Percentiles rank a stretch among this genome's conserved stretches.
phyloP scores from a whole-genome alignment of 2,797 vertebrate species.

The Pteropus rufus region DNA sequence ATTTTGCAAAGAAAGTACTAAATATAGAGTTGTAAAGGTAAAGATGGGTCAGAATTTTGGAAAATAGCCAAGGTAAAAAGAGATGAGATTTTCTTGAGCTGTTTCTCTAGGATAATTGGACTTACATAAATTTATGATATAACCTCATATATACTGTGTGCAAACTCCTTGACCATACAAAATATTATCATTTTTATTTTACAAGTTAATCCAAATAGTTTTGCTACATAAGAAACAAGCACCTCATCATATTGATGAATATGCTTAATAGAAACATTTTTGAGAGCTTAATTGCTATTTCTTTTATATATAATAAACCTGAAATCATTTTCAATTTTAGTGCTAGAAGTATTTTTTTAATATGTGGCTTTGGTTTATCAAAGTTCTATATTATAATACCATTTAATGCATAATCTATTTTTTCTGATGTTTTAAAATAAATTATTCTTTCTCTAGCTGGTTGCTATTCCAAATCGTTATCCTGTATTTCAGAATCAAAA shows the following conservation, averaged over 20 bases:
- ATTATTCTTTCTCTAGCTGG: neutral
- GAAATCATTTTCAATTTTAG: slow-evolving; percentile 31
- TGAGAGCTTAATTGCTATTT: slow-evolving; percentile 10
- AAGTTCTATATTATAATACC: neutral
- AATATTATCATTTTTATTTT: slow-evolving; percentile 14
- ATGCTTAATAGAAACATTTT: neutral
- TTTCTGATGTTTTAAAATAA: neutral
- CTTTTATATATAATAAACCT: neutral
- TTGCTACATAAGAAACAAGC: neutral
- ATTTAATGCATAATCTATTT: neutral
- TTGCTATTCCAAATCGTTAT: neutral
- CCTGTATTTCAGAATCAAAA: neutral
- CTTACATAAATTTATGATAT: neutral
- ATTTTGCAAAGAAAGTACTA: neutral
- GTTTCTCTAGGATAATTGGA: neutral
- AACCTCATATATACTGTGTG: neutral
- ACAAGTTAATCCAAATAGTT: neutral
- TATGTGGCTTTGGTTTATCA: neutral
- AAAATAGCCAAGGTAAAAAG: neutral
- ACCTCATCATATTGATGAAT: neutral
- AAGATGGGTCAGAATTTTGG: neutral
- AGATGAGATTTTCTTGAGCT: neutral
- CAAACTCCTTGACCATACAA: neutral
- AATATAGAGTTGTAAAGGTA: neutral
- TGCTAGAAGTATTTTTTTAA: neutral